Evolutionary conservation across 2,797 vertebrate species (phyloP).

Genomic region (Thalassophryne amazonica): DNA sequence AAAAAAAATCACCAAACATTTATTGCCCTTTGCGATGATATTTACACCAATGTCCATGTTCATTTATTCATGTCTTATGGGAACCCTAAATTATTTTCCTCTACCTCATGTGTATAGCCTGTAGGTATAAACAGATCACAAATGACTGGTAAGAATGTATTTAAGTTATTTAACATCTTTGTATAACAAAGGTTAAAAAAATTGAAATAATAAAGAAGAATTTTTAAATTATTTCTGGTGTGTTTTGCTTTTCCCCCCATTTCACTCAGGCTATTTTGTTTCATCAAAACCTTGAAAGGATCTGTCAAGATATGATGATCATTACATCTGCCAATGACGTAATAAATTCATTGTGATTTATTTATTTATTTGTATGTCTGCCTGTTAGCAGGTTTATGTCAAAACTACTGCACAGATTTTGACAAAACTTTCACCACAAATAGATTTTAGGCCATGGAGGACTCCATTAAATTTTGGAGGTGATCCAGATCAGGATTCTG

Average conservation of each 20-base stretch:
- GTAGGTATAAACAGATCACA: conserved; percentile 97
- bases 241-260: conserved; percentile 36
- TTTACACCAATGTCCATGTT: conserved; percentile 76
- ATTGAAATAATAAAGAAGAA: conserved; percentile 98
- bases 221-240: conserved; percentile 89
- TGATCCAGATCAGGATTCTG: too few species aligned
- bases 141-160: conserved; percentile 99
- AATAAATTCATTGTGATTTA: too few species aligned
- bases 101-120: conserved; percentile 99
- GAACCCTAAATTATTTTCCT: conserved; percentile 96
- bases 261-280: background rate
- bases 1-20: conserved; percentile 67
- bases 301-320: too few species aligned
- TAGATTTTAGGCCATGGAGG: too few species aligned
- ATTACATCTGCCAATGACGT: too few species aligned
- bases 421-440: too few species aligned
- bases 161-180: conserved; percentile 99
- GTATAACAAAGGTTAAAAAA: conserved; percentile 97
- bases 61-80: conserved; percentile 88
- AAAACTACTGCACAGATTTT: too few species aligned
- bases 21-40: conserved; percentile 75
- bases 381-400: too few species aligned
- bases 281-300: background rate
- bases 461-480: too few species aligned
- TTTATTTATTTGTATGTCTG: too few species aligned